Conservation (phyloP, 2,797 vertebrate species). For the Florisuga fusca region DNA sequence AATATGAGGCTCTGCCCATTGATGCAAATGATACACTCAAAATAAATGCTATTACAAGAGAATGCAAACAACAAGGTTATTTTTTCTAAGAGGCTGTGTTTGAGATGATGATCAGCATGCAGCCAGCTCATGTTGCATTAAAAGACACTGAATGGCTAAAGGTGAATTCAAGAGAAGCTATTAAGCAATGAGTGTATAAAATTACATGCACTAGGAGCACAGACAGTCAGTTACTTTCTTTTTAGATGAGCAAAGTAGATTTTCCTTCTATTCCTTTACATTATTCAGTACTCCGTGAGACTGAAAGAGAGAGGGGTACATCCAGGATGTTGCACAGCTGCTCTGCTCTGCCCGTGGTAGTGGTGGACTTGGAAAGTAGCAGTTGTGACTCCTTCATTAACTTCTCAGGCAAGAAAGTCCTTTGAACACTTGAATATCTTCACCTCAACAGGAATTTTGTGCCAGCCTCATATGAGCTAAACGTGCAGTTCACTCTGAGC, state of each 20-base stretch:
- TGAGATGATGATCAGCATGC: slow-evolving; percentile 18
- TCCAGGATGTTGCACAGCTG: not conserved
- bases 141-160: not conserved
- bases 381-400: not conserved
- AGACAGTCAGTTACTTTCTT: not conserved
- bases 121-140: not conserved
- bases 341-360: not conserved
- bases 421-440: not conserved
- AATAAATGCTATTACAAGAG: slow-evolving; percentile 10
- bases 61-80: slow-evolving; percentile 27
- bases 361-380: not conserved
- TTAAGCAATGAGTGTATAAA: slow-evolving; percentile 31
- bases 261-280: not conserved
- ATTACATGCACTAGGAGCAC: not conserved
- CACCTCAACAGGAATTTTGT: not conserved
- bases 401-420: not conserved
- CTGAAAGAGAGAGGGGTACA: not conserved
- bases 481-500: not conserved
- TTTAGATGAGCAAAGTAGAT: not conserved
- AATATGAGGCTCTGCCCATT: not conserved
- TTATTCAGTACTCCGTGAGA: not conserved
- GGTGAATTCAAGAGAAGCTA: slow-evolving; percentile 56
- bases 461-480: not conserved
- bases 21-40: slow-evolving; percentile 23
- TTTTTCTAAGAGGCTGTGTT: slow-evolving; percentile 22